phyloP scores from a whole-genome alignment of 2,888 invertebrate species.

The Asteroscopus sphinx region DNA sequence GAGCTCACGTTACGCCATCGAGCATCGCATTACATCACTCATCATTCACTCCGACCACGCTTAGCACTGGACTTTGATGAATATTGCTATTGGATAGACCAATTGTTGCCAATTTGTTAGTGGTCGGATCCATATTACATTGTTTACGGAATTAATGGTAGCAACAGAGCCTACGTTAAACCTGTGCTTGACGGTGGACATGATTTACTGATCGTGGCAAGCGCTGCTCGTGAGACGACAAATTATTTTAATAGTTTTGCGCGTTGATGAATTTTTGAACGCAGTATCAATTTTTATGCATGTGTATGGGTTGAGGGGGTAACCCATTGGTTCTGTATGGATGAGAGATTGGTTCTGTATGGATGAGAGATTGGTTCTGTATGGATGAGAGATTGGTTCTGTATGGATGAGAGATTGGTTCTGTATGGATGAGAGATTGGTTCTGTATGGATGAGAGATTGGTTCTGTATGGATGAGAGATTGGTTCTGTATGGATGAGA shows the following conservation, averaged over 20 bases:
- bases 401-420: too few species aligned
- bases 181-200: conserved; percentile 56
- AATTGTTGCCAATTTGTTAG: conserved; percentile 75
- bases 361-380: too few species aligned
- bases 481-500: too few species aligned
- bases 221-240: conserved; percentile 47
- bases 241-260: conserved; percentile 56
- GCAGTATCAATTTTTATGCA: conserved; percentile 19
- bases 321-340: too few species aligned
- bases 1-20: conserved; percentile 39
- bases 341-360: too few species aligned
- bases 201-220: conserved; percentile 58
- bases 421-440: too few species aligned
- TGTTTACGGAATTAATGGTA: conserved; percentile 69
- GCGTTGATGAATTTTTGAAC: conserved; percentile 52
- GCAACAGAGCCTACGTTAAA: conserved; percentile 55
- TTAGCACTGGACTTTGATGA: conserved; percentile 63
- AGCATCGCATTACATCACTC: conserved; percentile 38
- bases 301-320: too few species aligned
- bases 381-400: too few species aligned
- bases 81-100: conserved; percentile 63
- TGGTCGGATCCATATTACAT: conserved; percentile 66
- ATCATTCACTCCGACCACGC: conserved; percentile 47
- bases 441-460: too few species aligned
- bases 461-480: too few species aligned